Evolutionary conservation across 2,797 vertebrate genomes (phyloP), one percentile per base, ranked within the genome.

Genomic region (Ispidina lecontei): DNA sequence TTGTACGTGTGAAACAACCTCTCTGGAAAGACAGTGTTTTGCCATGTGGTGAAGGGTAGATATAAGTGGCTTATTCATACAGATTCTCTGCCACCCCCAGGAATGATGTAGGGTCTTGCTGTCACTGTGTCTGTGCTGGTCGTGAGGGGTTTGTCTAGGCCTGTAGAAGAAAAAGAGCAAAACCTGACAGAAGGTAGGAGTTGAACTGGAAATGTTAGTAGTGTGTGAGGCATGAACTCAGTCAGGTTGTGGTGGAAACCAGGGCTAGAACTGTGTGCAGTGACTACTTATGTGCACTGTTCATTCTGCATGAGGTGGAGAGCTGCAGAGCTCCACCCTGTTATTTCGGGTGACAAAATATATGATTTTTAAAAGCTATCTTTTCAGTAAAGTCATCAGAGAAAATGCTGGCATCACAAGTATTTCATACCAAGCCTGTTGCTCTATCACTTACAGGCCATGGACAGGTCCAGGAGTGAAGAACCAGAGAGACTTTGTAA

Each of bases 401-500:
- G 41, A 20, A 88, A 70, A 56, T 68, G 1, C 3, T 73, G 6
- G 3, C 4, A 23, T 13, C 65, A 3, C 6, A 82, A 82, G 7
- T 63, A 35, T 76, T 73, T 90, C 9, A 4, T 54, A 63, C 46
- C 43, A 51, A 25, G 6, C 12, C 19, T 82, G 49, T 73, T 71
- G 3, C 6, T 54, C 19, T 51, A 28, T 6, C 12, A 12, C 37
- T 60, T 73, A 68, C n/a, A 75, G 88, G 14, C 10, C 9, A 22
- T 25, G 28, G 56, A 70, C 0, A 0, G 26, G 25, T 2, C 33
- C 25, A 31, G 19, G 17, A 70, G 6, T 11, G 19, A 56, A 55
- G 18, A 67, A 19, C 3, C 21, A 64, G 12, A 67, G 44, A 63
- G 5, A 37, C 3, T 37, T 29, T 49, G 28, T 18, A 68, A 84